Evolutionary conservation across 2,888 invertebrate species (phyloP), one percentile per base, ranked within the genome.

Genomic region (Netelia inedita): DNA sequence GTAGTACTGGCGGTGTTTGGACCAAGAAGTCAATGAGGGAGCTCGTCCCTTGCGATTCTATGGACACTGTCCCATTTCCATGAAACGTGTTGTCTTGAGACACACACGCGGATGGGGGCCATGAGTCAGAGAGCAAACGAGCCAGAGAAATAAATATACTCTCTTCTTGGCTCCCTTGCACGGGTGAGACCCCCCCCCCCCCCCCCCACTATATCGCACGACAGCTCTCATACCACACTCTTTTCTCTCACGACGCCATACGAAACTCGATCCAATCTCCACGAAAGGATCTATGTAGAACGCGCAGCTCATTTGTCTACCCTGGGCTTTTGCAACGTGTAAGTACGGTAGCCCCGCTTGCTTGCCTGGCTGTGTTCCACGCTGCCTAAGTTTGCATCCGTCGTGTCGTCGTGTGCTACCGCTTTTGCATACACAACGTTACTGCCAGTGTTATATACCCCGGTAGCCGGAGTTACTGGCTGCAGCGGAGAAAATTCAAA

Each of bases 251-350:
- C 91, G 91, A 92, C 90, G 90, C 92, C 90, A 92, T 85, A 85
- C 85, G 93, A 93, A 93, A 93, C 92, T 92, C 92, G 92, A 93
- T 91, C 92, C 92, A 92, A 93, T 93, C 93, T 92, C 83, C 87
- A 85, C 91, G 87, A 88, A 89, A 90, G 89, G 90, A 93, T 93
- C 93, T 93, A 93, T 93, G 93, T 93, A 91, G 93, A 93, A 92
- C 93, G 93, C 88, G 90, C 90, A 88, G 90, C 93, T 92, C 93
- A 93, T 93, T 93, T 93, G 93, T 93, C 93, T 93, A 92, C 92
- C 90, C 89, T 85, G 86, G 89, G 88, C 89, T 92, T 91, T 91
- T 89, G 87, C 88, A 86, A 84, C 85, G 82, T 35, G 35, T 85
- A 85, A 82, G 83, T 78, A 78, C 85, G 80, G 81, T 86, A 86